Evolutionary conservation across 2,113 vertebrate species (phyloP), one percentile per base, ranked within the genome.

Genomic region (Telmatochromis brichardi): DNA sequence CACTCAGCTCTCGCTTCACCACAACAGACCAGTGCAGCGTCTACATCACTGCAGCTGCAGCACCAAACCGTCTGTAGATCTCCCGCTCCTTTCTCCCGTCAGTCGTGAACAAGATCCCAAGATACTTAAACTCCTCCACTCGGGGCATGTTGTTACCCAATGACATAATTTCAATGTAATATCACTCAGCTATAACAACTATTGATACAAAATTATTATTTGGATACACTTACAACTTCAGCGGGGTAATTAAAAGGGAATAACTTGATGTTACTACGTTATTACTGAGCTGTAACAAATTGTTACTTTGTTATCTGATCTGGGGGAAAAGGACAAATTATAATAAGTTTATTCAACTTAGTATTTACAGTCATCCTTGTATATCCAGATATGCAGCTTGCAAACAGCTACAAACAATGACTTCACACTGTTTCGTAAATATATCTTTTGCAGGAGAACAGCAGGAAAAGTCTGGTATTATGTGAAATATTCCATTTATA

Each of bases 21-120:
- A 63, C 17, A 35, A 63, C 58, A 11, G 3, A 63, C 31, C 6
- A 0, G 58, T 63, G 31, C 0, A 35, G 58, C 4, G 9, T 63
- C 58, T n/a, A 1, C 58, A 63, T 63, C 58, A n/a, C 58, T 11
- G 28, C 15, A 3, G 15, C 57, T 10, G 31, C 58, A 63, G 58
- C 31, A 12, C 58, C 58, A 63, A 63, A 19, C 31, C 1, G 2
- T 35, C 17, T 35, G 58, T 63, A 35, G 31, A 3, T 12, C 58
- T 63, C 58, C 58, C 1, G 4, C 31, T 63, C 0, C 58, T 63
- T n/a, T 63, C 58, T 12, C 6, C 31, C 6, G 3, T 1, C 9
- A 63, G 9, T 63, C 17, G 0, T 35, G 9, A 63, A 63, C 58
- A 63, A 63, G 31, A 63, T 35, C 58, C 58, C 31, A n/a, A 63